Evolutionary conservation across 2,113 vertebrate genomes (phyloP).

Genomic region (Apistogramma diplotaenia): DNA sequence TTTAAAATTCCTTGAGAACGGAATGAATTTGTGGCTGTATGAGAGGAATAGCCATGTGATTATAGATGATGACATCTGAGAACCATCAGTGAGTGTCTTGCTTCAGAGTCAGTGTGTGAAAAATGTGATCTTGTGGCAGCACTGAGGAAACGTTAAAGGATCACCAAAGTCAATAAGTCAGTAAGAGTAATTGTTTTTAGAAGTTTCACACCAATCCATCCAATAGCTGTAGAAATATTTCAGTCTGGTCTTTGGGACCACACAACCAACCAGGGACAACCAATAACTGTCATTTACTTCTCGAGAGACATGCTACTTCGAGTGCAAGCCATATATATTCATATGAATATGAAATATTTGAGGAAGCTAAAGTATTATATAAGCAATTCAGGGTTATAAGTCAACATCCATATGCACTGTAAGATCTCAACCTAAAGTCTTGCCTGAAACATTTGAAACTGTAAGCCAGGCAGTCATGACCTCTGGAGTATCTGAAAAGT

Average conservation of each 20-base stretch:
- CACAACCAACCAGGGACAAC: neutral
- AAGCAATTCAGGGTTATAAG: neutral
- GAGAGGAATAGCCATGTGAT: neutral
- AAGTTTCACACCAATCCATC: neutral
- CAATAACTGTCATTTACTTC: neutral
- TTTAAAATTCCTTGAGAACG: neutral
- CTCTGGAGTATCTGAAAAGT: conserved; percentile 32
- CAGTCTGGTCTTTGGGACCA: neutral
- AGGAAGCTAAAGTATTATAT: neutral
- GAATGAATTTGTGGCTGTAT: neutral
- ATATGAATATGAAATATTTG: neutral
- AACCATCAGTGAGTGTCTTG: neutral
- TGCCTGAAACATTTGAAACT: neutral
- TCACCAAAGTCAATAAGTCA: neutral
- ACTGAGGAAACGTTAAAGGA: neutral
- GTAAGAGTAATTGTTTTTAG: neutral
- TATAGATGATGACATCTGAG: neutral
- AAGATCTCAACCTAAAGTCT: neutral
- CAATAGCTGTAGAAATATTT: neutral
- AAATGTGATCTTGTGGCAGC: neutral
- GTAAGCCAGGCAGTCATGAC: neutral
- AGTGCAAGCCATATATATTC: neutral
- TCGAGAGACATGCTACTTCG: neutral
- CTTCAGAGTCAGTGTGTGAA: neutral
- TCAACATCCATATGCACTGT: neutral